These are phyloP conservation scores for Agriopis marginaria DNA, from an alignment of 2,888 invertebrate genomes.

Conservation along the genomic window DNA sequence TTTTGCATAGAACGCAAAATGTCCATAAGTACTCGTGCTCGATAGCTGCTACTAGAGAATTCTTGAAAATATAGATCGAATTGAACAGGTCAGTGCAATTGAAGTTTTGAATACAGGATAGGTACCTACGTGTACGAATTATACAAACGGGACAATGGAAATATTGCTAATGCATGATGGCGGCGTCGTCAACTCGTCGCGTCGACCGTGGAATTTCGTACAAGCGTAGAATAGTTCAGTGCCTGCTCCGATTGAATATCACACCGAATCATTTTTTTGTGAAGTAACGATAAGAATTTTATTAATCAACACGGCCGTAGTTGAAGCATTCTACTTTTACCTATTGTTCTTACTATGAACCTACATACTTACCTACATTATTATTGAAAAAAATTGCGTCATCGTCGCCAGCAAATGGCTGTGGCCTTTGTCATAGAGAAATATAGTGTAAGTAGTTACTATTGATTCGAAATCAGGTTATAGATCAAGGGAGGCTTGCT, in stretches of 20 bases:
- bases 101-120: conserved; percentile 53
- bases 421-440: not conserved
- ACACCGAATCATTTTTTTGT: conserved; percentile 4
- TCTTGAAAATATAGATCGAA: conserved; percentile 26
- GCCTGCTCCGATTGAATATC: conserved; percentile 13
- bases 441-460: not conserved
- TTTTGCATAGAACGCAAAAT: conserved; percentile 59
- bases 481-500: not conserved
- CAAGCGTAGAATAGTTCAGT: conserved; percentile 21
- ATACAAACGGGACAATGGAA: conserved; percentile 27
- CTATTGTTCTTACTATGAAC: not conserved
- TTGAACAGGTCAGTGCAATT: conserved; percentile 70
- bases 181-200: conserved; percentile 30
- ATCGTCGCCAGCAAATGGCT: not conserved
- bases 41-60: conserved; percentile 55
- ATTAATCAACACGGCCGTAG: not conserved
- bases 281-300: conserved; percentile 23
- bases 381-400: conserved; percentile 1
- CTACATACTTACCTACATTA: not conserved
- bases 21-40: conserved; percentile 54
- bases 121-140: conserved; percentile 20
- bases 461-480: not conserved
- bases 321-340: conserved; percentile 3
- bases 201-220: conserved; percentile 31
- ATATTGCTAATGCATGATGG: conserved; percentile 45